A percentile compares a stretch with the other conserved stretches of the same genome.
Conservation (phyloP, 2,797 vertebrate genomes). For the Pantherophis vulpinus region DNA sequence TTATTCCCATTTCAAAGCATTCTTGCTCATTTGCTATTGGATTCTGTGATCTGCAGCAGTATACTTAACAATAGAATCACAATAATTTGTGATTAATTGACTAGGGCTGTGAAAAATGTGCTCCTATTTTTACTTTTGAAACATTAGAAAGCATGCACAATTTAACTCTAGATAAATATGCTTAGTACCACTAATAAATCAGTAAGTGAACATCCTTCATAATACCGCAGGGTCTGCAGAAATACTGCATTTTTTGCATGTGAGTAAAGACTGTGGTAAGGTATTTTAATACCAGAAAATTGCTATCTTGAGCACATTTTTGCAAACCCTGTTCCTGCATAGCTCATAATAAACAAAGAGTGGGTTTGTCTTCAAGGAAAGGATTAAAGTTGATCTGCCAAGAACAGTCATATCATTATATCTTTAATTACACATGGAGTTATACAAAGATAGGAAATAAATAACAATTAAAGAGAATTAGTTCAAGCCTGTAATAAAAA, state of each 20-base stretch:
- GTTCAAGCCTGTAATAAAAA: neutral
- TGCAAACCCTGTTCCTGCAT: neutral
- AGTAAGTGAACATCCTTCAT: neutral
- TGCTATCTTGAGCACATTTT: neutral
- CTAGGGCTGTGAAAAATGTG: neutral
- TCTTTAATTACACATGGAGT: neutral
- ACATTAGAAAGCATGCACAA: neutral
- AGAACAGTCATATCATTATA: neutral
- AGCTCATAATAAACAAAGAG: neutral
- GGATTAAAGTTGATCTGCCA: neutral
- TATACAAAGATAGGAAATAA: neutral
- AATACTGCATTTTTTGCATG: neutral
- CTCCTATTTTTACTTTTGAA: neutral
- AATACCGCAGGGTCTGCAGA: neutral
- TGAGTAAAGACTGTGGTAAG: neutral
- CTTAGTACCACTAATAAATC: neutral
- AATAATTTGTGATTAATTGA: neutral
- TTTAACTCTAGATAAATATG: neutral
- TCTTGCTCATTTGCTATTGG: neutral
- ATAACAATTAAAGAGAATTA: neutral
- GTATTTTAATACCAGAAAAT: neutral
- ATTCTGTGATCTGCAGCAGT: neutral
- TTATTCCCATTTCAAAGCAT: neutral
- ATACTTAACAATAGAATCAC: neutral
- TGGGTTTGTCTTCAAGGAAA: neutral